Conservation (phyloP, 2,888 invertebrate species). For the Hemistola chrysoprasaria region DNA sequence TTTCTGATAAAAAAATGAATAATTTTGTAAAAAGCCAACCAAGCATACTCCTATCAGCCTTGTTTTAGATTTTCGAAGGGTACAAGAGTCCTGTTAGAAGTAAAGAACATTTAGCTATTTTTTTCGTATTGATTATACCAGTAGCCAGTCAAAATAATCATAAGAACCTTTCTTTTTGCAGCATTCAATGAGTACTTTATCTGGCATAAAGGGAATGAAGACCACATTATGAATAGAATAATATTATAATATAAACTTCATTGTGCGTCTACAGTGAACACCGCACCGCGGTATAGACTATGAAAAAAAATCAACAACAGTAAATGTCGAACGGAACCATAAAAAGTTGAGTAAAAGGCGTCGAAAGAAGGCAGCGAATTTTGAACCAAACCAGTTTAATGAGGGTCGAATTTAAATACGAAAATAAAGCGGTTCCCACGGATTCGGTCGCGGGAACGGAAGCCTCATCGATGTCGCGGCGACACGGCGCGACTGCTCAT, state of each 20-base stretch:
- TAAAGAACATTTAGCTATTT: too few species aligned
- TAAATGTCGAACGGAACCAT: constrained; percentile 80
- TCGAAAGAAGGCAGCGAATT: constrained; percentile 82
- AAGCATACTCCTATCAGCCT: too few species aligned
- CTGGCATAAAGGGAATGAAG: constrained; percentile 53
- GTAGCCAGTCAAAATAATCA: constrained; percentile 22
- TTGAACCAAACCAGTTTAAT: constrained; percentile 81
- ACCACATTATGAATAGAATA: constrained; percentile 55
- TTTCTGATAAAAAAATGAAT: too few species aligned
- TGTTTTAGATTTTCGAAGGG: too few species aligned
- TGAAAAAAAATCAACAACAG: constrained; percentile 65
- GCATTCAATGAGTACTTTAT: constrained; percentile 22
- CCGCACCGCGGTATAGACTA: constrained; percentile 61
- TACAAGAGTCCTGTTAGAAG: too few species aligned
- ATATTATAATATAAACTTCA: constrained; percentile 51
- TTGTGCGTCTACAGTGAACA: constrained; percentile 45
- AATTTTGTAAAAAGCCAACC: too few species aligned
- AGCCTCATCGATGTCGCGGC: constrained; percentile 67
- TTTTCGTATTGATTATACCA: too few species aligned
- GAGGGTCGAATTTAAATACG: constrained; percentile 82
- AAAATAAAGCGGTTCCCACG: constrained; percentile 81
- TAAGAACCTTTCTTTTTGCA: constrained; percentile 24
- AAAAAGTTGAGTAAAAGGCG: constrained; percentile 82
- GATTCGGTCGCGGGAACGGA: constrained; percentile 79
- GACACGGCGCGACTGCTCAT: constrained; percentile 41